Conservation (phyloP, 2,888 invertebrate species). For the Beris chalybata region DNA sequence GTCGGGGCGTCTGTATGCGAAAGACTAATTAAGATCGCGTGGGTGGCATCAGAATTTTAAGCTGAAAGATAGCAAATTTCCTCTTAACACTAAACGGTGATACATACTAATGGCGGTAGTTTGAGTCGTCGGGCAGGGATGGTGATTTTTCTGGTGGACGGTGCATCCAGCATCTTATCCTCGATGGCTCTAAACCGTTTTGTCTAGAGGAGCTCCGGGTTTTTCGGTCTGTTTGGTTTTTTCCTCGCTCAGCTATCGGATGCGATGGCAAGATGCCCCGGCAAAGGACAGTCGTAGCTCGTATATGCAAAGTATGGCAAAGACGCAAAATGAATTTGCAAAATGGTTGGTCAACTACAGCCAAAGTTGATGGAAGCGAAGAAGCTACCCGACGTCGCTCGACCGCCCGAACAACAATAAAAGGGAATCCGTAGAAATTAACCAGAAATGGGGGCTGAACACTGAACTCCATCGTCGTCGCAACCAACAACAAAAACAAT, state of each 20-base stretch:
- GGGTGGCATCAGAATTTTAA: conserved; percentile 42
- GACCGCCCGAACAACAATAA: conserved; percentile 18
- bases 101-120: conserved; percentile 37
- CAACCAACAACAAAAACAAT: conserved; percentile 6
- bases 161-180: not conserved
- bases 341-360: conserved; percentile 19
- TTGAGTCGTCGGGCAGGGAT: conserved; percentile 13
- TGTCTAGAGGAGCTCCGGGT: not conserved
- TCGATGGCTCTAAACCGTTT: not conserved
- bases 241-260: not conserved
- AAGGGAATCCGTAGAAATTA: conserved; percentile 32
- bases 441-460: conserved; percentile 27
- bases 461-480: conserved; percentile 17
- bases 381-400: too few species aligned
- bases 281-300: conserved; percentile 4
- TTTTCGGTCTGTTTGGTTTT: conserved; percentile 1
- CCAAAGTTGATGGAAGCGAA: conserved; percentile 14
- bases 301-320: conserved; percentile 19
- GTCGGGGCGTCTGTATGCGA: conserved; percentile 4
- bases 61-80: conserved; percentile 43
- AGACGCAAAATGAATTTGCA: conserved; percentile 24
- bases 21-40: conserved; percentile 42
- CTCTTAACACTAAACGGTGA: conserved; percentile 42
- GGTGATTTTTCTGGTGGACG: not conserved
- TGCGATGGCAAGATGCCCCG: not conserved